Base-by-base conservation (phyloP, 2,113 vertebrate species). In the Atherinomorus stipes region DNA sequence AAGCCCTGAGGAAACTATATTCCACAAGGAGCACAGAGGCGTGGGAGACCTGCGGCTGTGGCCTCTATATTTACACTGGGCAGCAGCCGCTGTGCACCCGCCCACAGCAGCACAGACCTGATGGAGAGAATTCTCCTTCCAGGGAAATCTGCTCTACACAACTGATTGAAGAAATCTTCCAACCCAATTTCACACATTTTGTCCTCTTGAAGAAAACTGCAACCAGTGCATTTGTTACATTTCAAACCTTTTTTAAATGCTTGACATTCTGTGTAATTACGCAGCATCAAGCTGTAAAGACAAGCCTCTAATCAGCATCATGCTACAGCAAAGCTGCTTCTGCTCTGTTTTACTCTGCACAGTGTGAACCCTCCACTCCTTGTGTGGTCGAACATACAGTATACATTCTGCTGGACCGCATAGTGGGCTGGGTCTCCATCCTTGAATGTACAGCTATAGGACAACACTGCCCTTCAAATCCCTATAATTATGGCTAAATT, bases 51-150 rank as follows among this genome's bases (percentile, higher is more conserved):
- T 84, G 85, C 13, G 89, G 84, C 77, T 78, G 47, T 23, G 72
- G 72, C 67, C 87, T 88, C 91, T 94, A 93, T 94, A 93, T 91
- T 94, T 94, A 93, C 81, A 51, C 79, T 74, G 84, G 71, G 84
- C 91, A 90, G 81, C 84, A 84, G 90, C 85, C 85, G 86, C 62
- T 71, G 74, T 45, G 21, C 65, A 63, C 47, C 77, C 78, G 59
- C 78, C 86, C 83, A 76, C 76, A 85, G 76, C 72, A 71, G 80
- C 83, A 68, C 62, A 61, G 71, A 70, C 58, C 71, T 50, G 64
- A 66, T 52, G 59, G 19, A 76, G 70, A 73, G 76, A 88, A 91
- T 88, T 86, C 78, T 90, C 83, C 65, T 65, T 82, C 63, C 81
- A 76, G 28, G 57, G 49, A 81, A 85, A 80, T 57, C 71, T 85